Conservation (phyloP, 2,113 vertebrate species). For the Triplophysa rosa region DNA sequence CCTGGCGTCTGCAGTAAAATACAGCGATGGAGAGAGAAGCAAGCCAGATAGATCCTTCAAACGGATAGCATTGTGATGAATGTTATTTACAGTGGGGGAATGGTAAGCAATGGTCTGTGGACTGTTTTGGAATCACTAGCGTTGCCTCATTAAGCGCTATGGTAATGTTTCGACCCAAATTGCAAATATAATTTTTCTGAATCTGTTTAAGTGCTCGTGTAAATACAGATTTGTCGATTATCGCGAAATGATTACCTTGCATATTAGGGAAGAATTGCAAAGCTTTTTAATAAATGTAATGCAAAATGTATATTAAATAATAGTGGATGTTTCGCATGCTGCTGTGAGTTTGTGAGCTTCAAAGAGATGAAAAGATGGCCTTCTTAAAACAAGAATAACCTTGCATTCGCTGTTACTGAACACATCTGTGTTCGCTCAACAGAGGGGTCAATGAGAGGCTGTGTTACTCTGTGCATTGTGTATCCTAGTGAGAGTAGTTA, state of each 20-base stretch:
- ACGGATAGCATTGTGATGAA: not conserved
- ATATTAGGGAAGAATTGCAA: not conserved
- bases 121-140: constrained; percentile 19
- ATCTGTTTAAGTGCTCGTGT: constrained; percentile 21
- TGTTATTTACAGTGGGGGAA: constrained; percentile 23
- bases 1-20: constrained; percentile 7
- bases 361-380: not conserved
- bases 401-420: not conserved
- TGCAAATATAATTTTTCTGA: constrained; percentile 25
- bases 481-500: too few species aligned
- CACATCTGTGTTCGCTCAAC: not conserved
- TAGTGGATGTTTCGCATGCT: not conserved
- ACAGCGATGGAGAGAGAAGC: not conserved
- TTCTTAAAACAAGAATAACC: not conserved
- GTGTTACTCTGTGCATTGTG: too few species aligned
- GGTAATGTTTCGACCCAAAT: constrained; percentile 7
- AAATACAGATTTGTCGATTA: constrained; percentile 27
- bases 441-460: not conserved
- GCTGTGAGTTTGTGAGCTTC: too few species aligned
- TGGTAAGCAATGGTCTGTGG: constrained; percentile 33
- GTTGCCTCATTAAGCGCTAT: constrained; percentile 21
- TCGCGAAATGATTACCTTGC: constrained; percentile 3
- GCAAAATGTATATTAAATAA: constrained; percentile 11
- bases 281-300: not conserved
- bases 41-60: constrained; percentile 5